These are phyloP conservation scores for Amyelois transitella DNA, from an alignment of 1,140 invertebrate genomes.

Conservation along the genomic window DNA sequence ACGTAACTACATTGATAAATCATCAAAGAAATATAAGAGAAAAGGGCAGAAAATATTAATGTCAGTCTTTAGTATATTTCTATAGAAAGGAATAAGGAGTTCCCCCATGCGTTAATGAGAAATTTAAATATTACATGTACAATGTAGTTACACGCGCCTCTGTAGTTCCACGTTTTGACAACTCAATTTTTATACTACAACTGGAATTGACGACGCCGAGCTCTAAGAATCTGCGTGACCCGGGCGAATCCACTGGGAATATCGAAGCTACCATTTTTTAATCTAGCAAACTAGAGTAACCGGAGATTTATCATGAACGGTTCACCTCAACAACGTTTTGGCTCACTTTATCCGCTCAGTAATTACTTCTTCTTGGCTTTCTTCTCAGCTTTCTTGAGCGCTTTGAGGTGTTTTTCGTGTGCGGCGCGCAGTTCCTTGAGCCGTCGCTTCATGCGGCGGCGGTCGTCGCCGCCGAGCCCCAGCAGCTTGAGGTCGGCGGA, in stretches of 20 bases:
- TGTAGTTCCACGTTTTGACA: too few species aligned
- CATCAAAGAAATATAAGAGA: neutral
- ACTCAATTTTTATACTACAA: too few species aligned
- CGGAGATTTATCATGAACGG: neutral
- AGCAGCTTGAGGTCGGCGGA: conserved; percentile 91
- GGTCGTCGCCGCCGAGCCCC: conserved; percentile 89
- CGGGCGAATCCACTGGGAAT: neutral
- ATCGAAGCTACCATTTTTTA: neutral
- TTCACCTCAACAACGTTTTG: neutral
- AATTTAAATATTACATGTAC: neutral
- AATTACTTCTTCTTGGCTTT: conserved; percentile 79
- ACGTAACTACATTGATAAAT: conserved; percentile 16
- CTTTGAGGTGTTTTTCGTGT: conserved; percentile 89
- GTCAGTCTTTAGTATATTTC: neutral
- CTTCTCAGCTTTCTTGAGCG: conserved; percentile 86
- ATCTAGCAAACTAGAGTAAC: neutral
- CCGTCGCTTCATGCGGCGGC: conserved; percentile 88
- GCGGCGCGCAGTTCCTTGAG: conserved; percentile 89
- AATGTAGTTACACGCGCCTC: neutral
- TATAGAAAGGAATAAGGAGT: neutral
- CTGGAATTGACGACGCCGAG: neutral
- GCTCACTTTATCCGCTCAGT: neutral
- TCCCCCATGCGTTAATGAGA: neutral
- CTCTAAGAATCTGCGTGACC: neutral
- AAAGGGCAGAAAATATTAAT: neutral